These are phyloP conservation scores for Grammomys surdaster DNA, from an alignment of 2,113 vertebrate genomes.

Conservation along the genomic window DNA sequence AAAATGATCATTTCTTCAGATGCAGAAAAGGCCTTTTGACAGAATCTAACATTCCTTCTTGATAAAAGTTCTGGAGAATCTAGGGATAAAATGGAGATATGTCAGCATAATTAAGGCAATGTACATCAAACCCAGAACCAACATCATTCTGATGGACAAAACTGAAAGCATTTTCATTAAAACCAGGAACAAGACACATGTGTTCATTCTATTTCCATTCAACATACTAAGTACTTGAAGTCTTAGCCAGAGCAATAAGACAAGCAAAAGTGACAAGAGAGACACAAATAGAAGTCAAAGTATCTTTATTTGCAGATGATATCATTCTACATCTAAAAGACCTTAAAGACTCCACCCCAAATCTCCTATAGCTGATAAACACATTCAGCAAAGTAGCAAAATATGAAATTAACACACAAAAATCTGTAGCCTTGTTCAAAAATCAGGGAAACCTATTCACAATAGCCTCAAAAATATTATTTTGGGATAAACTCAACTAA, in stretches of 20 bases:
- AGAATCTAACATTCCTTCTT: background rate
- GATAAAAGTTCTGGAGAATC: background rate
- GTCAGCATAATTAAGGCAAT: background rate
- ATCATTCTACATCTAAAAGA: background rate
- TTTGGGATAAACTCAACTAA: background rate
- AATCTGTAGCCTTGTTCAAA: background rate
- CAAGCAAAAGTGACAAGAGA: background rate
- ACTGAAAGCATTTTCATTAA: background rate
- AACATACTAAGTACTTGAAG: background rate
- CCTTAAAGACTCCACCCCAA: background rate
- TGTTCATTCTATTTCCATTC: background rate
- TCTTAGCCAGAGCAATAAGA: background rate
- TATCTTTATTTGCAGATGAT: background rate
- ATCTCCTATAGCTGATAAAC: background rate
- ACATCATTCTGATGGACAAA: background rate
- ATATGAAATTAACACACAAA: background rate
- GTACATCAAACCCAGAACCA: background rate
- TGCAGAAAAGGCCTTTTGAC: background rate
- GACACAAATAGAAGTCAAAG: background rate
- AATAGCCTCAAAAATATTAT: background rate
- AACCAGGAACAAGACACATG: background rate
- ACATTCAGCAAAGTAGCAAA: background rate
- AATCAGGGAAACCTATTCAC: background rate
- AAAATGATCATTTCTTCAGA: background rate
- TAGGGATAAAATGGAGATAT: background rate